Base-by-base conservation (phyloP, 37 sponge, comb jelly and placozoan genomes). In the Oscarella lobularis region DNA sequence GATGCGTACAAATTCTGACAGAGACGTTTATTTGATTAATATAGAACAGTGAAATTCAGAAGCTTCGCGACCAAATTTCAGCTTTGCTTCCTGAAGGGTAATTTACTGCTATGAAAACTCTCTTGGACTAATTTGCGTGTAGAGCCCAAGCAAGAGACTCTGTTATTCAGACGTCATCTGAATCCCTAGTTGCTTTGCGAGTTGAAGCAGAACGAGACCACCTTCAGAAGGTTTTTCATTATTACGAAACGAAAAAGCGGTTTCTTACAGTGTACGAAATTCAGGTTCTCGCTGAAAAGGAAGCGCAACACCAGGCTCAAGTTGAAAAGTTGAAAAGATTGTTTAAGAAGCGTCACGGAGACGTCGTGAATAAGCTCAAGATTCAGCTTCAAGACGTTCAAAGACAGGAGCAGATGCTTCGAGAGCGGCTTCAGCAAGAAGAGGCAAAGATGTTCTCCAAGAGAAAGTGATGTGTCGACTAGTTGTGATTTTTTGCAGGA, bases 161-260 rank as follows among this genome's bases (percentile, higher is more conserved):
- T n/a, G n/a, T n/a, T n/a, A n/a, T n/a, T n/a, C n/a, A n/a, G n/a
- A n/a, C n/a, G n/a, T n/a, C n/a, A n/a, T n/a, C n/a, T n/a, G n/a
- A 48, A 48, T 48, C 20, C 14, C 60, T 48, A 20, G 20, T 27
- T 48, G 60, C 20, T 48, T 20, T 48, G 20, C 60, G 20, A n/a
- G 20, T 48, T 48, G 60, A 48, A 48, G 60, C 60, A 48, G 60
- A 48, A 48, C 60, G 60, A 48, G 60, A 48, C 20, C 60, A 48
- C 60, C 20, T 48, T 27, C 60, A 27, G 60, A 48, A 48, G 60
- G 60, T 48, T n/a, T n/a, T n/a, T n/a, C n/a, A n/a, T n/a, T n/a
- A n/a, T n/a, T n/a, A n/a, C n/a, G n/a, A n/a, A n/a, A n/a, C n/a
- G n/a, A n/a, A n/a, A n/a, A n/a, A n/a, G n/a, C n/a, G n/a, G n/a